Evolutionary conservation across 35 echinoderm and acorn worm genomes (phyloP), one percentile per base, ranked within the genome.

Genomic region (Diadema setosum): DNA sequence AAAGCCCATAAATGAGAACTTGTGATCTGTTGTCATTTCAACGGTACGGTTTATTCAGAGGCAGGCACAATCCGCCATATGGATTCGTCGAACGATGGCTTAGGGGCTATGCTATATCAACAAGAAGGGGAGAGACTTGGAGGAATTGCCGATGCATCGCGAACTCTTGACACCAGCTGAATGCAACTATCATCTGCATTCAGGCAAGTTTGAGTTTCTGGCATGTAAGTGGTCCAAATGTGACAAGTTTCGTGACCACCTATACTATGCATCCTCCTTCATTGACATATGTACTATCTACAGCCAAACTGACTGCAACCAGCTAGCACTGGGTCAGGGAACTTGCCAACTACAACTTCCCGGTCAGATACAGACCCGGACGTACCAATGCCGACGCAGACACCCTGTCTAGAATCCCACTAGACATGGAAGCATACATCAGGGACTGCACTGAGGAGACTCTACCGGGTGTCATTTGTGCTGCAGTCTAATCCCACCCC

Each of bases 261-360:
- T 93, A 3, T 84, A 35, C 24, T 92, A 87, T 52, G 61, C 80
- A 37, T 45, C 48, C 0, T 39, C 18, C 5, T 86, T 87, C 58
- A n/a, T n/a, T n/a, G n/a, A n/a, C n/a, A n/a, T n/a, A n/a, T 36
- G 45, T 95, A 1, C 18, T 91, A 20, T 82, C 83, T 27, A 83
- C 93, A 2, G 93, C 89, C 3, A 86, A 84, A 14, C 83, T 95
- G 20, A 87, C 91, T 87, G 84, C 93, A 3, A 87, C 84, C 34
- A 88, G 93, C 0, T 88, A 95, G n/a, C 45, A 88, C 39, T 95
- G 93, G 88, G 75, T 95, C 14, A 36, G n/a, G n/a, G n/a, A n/a
- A n/a, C n/a, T n/a, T n/a, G n/a, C n/a, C n/a, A n/a, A n/a, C n/a
- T n/a, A n/a, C 56, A 45, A 89, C 20, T 94, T 94, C 49, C 35